phyloP scores from a whole-genome alignment of 2,888 invertebrate species.

The Philereme vetulata region DNA sequence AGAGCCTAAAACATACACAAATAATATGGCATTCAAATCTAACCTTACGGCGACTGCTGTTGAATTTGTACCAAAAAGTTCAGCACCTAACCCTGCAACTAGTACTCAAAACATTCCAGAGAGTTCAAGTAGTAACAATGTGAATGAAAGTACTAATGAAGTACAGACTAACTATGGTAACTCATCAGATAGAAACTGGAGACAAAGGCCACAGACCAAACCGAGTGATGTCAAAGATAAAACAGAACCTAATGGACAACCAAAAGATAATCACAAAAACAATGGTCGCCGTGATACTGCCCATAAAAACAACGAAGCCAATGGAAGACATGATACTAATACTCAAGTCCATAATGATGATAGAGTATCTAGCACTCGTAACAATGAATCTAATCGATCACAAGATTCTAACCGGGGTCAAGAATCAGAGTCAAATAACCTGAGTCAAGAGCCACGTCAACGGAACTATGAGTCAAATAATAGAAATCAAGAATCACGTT shows the following conservation, averaged over 20 bases:
- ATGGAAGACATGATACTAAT: slow-evolving; percentile 35
- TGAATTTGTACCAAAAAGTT: slow-evolving; percentile 82
- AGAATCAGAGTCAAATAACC: slow-evolving; percentile 33
- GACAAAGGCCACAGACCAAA: slow-evolving; percentile 59
- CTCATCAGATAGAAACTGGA: slow-evolving; percentile 68
- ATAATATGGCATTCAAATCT: slow-evolving; percentile 71
- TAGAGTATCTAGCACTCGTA: slow-evolving; percentile 20
- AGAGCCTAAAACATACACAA: slow-evolving; percentile 53
- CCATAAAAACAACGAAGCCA: slow-evolving; percentile 45
- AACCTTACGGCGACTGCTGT: slow-evolving; percentile 83
- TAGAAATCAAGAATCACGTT: slow-evolving; percentile 23
- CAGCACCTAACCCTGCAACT: slow-evolving; percentile 47
- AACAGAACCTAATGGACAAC: slow-evolving; percentile 40
- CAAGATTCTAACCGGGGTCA: not conserved
- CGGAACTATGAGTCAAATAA: slow-evolving; percentile 31
- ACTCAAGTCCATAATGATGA: slow-evolving; percentile 17
- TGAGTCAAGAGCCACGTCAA: slow-evolving; percentile 33
- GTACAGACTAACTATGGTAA: slow-evolving; percentile 48
- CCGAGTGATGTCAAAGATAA: slow-evolving; percentile 43
- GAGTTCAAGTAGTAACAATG: slow-evolving; percentile 43
- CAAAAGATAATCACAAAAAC: slow-evolving; percentile 50
- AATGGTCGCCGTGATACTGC: slow-evolving; percentile 47
- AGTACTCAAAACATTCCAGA: slow-evolving; percentile 56
- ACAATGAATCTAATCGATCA: slow-evolving; percentile 38
- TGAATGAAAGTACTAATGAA: slow-evolving; percentile 43